Conservation (phyloP, 2,113 vertebrate genomes). For the Solenodon paradoxus region DNA sequence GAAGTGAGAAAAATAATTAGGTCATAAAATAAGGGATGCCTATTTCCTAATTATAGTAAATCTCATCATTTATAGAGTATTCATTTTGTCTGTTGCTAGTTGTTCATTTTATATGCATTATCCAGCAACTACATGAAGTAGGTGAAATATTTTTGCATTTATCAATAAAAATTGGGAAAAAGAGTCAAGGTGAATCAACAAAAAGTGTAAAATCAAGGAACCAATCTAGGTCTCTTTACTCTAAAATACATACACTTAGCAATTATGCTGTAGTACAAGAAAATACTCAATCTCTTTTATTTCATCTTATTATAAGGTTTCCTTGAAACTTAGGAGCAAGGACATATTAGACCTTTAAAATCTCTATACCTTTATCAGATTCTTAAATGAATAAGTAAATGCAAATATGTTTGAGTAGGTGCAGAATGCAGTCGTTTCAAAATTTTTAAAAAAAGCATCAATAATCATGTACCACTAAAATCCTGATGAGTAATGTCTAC, state of each 20-base stretch:
- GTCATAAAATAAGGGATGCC: constrained; percentile 4
- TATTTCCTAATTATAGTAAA: constrained; percentile 37
- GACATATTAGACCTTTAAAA: background rate
- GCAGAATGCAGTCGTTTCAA: background rate
- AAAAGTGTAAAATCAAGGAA: background rate
- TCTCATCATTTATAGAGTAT: background rate
- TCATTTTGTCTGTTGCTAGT: background rate
- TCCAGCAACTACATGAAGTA: background rate
- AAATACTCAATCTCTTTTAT: background rate
- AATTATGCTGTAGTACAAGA: background rate
- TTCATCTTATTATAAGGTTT: background rate
- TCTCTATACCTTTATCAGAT: background rate
- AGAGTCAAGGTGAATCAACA: background rate
- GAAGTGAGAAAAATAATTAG: constrained; percentile 54
- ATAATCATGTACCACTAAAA: no score
- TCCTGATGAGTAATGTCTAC: no score
- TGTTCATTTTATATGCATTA: constrained; percentile 2
- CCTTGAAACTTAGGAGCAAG: background rate
- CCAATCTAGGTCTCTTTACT: background rate
- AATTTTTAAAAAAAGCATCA: background rate
- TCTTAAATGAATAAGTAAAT: background rate
- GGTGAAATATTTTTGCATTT: background rate
- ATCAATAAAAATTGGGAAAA: background rate
- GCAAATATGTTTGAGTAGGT: background rate
- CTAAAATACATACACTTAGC: background rate